Evolutionary conservation across 1,140 invertebrate species (phyloP).

Genomic region (Zelostemma sp.): DNA sequence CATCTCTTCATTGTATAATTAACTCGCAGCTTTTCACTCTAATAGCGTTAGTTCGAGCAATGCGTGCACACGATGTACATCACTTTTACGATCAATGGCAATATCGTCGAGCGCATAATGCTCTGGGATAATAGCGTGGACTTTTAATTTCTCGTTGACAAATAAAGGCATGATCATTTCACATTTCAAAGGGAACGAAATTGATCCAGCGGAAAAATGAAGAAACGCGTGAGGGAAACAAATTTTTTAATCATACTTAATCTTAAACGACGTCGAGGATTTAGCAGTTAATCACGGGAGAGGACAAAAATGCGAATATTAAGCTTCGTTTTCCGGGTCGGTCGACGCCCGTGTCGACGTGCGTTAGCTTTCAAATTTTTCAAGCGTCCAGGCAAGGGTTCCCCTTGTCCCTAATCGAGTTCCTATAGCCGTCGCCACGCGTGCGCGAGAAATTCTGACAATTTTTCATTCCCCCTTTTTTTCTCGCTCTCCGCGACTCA

Average conservation of each 20-base stretch:
- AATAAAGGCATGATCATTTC: too few species aligned
- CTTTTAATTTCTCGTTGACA: too few species aligned
- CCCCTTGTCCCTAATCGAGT: constrained; percentile 40
- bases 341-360: constrained; percentile 40
- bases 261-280: constrained; percentile 15
- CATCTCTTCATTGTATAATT: constrained; percentile 33
- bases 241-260: constrained; percentile 2
- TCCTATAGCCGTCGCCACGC: constrained; percentile 42
- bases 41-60: constrained; percentile 6
- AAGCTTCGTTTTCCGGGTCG: constrained; percentile 45
- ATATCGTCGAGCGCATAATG: too few species aligned
- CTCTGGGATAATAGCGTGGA: too few species aligned
- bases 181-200: too few species aligned
- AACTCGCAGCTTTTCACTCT: constrained; percentile 29
- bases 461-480: constrained; percentile 47
- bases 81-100: constrained; percentile 21
- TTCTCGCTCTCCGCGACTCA: constrained; percentile 40
- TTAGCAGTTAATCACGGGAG: constrained; percentile 39
- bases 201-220: too few species aligned
- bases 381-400: constrained; percentile 41
- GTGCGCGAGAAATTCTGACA: constrained; percentile 38
- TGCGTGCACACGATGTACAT: constrained; percentile 19
- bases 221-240: too few species aligned
- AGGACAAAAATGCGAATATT: constrained; percentile 37
- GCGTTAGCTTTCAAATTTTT: constrained; percentile 51